Percentiles rank a stretch among this genome's conserved stretches.
Conservation (phyloP, 2,797 vertebrate genomes). For the Otolemur crassicaudatus region DNA sequence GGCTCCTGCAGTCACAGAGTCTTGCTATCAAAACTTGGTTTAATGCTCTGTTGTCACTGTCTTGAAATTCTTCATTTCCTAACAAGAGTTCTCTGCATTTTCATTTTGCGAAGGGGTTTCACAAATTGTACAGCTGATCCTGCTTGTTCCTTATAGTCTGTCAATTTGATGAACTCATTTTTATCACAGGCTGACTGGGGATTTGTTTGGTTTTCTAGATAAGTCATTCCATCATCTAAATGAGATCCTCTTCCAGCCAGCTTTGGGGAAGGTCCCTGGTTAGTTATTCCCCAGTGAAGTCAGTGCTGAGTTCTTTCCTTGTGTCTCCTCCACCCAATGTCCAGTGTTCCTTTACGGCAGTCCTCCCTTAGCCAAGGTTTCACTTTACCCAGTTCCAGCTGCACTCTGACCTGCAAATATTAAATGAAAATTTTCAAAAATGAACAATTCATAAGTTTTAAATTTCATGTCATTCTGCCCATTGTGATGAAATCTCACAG, state of each 20-base stretch:
- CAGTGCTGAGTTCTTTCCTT: neutral
- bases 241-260: neutral
- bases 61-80: neutral
- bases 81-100: neutral
- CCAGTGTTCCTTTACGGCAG: neutral
- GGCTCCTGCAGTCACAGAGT: neutral
- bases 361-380: neutral
- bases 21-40: neutral
- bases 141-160: neutral
- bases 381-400: neutral
- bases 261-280: neutral
- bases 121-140: neutral
- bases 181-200: neutral
- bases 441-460: neutral
- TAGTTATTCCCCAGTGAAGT: neutral
- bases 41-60: neutral
- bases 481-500: neutral
- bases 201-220: neutral
- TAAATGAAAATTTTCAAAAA: neutral
- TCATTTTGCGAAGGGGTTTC: neutral
- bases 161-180: neutral
- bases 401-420: neutral
- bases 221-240: conserved; percentile 16
- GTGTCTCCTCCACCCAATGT: conserved; percentile 27
- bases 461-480: neutral